phyloP scores from a whole-genome alignment of 2,888 invertebrate species.

The Teinopalpus imperialis region DNA sequence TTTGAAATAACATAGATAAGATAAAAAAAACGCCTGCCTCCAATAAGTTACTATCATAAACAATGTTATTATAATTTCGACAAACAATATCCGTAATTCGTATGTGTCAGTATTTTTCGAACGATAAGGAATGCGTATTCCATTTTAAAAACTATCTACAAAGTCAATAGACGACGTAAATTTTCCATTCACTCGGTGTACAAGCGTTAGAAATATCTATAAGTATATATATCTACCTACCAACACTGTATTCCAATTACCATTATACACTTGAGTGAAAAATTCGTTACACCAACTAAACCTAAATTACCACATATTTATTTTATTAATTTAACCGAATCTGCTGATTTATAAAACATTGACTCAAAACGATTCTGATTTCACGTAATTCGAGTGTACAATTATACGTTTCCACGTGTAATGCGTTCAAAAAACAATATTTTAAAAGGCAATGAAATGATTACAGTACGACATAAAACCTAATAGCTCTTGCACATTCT shows the following conservation, averaged over 20 bases:
- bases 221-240: no score
- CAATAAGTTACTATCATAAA: conserved; percentile 10
- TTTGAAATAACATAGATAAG: conserved; percentile 22
- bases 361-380: background rate
- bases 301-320: background rate
- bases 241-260: conserved; percentile 7
- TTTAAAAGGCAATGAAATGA: background rate
- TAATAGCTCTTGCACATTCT: conserved; percentile 21
- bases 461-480: conserved; percentile 12
- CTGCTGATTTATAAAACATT: background rate
- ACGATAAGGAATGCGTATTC: conserved; percentile 11
- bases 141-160: conserved; percentile 22
- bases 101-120: conserved; percentile 11
- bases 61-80: conserved; percentile 12
- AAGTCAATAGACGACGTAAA: conserved; percentile 18
- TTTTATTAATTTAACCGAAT: conserved; percentile 2
- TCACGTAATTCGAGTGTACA: conserved; percentile 1
- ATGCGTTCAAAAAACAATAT: conserved; percentile 9
- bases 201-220: conserved; percentile 10
- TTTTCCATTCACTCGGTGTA: conserved; percentile 11
- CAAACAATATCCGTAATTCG: conserved; percentile 11
- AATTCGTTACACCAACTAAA: conserved; percentile 8
- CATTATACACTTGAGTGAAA: conserved; percentile 1
- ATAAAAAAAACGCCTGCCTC: conserved; percentile 14
- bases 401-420: conserved; percentile 1